Conservation (phyloP, 1,140 invertebrate species). For the Macrotrachela quadricornifera region DNA sequence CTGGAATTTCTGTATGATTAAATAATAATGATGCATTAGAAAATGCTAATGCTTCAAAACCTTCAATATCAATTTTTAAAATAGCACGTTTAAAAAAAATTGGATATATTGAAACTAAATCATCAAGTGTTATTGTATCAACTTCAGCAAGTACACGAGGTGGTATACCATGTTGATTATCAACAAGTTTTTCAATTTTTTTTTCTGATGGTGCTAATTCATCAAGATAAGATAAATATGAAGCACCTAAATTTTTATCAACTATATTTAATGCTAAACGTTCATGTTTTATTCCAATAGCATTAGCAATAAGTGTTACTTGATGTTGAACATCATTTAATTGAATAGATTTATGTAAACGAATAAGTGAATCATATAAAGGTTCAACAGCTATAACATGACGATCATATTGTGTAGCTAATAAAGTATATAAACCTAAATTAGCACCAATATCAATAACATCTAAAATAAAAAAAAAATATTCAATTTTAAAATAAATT, state of each 20-base stretch:
- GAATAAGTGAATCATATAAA: no score
- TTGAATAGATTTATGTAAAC: no score
- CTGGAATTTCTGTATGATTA: background rate
- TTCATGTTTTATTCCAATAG: background rate
- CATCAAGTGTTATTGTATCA: background rate
- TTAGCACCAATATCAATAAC: conserved; percentile 6
- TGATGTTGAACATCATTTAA: background rate
- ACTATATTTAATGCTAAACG: background rate
- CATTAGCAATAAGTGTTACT: background rate
- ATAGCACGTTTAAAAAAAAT: no score
- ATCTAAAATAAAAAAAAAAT: background rate
- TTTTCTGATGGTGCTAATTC: no score
- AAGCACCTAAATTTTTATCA: conserved; percentile 2
- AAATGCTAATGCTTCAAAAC: background rate
- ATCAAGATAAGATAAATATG: background rate
- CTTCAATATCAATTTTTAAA: background rate
- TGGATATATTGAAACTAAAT: background rate
- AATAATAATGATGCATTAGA: background rate
- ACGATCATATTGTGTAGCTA: background rate
- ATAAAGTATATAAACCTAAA: background rate
- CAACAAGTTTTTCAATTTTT: no score
- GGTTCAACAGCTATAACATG: conserved; percentile 6
- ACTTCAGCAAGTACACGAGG: background rate
- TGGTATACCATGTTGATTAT: no score
- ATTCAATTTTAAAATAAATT: no score